Evolutionary conservation across 2,888 invertebrate genomes (phyloP).

Genomic region (Machimus rusticus): DNA sequence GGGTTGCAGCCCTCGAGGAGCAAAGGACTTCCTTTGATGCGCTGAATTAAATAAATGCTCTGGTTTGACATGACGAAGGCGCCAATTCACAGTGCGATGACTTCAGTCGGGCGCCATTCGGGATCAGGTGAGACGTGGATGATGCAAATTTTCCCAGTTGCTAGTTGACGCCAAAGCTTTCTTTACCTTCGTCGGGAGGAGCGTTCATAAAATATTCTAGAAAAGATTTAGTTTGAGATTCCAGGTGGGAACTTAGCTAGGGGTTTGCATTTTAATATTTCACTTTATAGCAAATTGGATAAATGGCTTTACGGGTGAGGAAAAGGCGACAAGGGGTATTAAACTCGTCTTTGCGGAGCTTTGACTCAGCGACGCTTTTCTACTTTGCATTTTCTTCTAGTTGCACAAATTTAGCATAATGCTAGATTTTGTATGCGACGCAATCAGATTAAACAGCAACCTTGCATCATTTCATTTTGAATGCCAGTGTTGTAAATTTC

Average conservation of each 20-base stretch:
- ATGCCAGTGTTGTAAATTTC: neutral
- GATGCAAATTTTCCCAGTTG: slow-evolving; percentile 9
- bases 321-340: neutral
- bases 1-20: neutral
- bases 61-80: neutral
- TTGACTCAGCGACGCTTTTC: neutral
- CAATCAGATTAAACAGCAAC: neutral
- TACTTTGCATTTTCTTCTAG: neutral
- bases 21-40: neutral
- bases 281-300: slow-evolving; percentile 27
- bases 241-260: neutral
- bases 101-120: neutral
- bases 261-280: slow-evolving; percentile 27
- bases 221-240: slow-evolving; percentile 12
- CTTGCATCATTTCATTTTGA: neutral
- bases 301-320: slow-evolving; percentile 2
- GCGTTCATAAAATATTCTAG: slow-evolving; percentile 12
- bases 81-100: slow-evolving; percentile 3
- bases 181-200: neutral
- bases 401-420: neutral
- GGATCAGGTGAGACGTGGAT: neutral
- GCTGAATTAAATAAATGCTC: slow-evolving; percentile 23
- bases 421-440: neutral
- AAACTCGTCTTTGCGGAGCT: neutral
- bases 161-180: neutral